Base-by-base conservation (phyloP, 2,888 invertebrate genomes). In the Gonocerus acuteangulatus region DNA sequence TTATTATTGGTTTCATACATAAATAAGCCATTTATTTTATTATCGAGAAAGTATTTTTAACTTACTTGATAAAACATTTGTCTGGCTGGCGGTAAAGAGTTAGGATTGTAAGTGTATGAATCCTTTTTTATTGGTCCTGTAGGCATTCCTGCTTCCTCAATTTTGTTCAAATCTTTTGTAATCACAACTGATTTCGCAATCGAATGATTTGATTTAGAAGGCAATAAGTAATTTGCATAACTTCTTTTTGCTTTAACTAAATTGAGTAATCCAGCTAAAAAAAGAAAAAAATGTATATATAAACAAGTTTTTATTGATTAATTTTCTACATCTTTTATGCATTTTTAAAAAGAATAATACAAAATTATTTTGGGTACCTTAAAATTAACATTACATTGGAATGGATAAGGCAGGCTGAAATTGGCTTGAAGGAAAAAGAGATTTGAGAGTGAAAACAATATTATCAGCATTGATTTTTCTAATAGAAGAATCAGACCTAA, bases 51-150 rank as follows among this genome's bases (percentile, higher is more conserved):
- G n/a, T n/a, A n/a, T n/a, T n/a, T n/a, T n/a, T n/a, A n/a, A n/a
- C 7, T 66, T 74, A 90, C 86, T 79, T 93, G 91, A 73, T 93
- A 90, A 74, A 89, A 90, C 79, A 91, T 89, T 75, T 95, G 94
- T 39, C 90, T 76, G 51, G 87, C 88, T 3, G 88, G 82, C 0
- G 94, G 94, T 52, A 89, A 75, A 66, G 81, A 77, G 11, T 86
- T 86, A 1, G 89, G 87, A 6, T 82, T 77, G 69, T 86, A 83
- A 67, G 81, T 77, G 69, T 80, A 84, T 45, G 73, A 72, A 63
- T 75, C 75, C 67, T 80, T 83, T 70, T 69, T 76, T 68, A 73
- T 72, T 32, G 69, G 67, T 19, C 72, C 73, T 13, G 67, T 63
- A 21, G 66, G 64, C 42, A 68, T 68, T 7, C 71, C 73, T 62